These are phyloP conservation scores for Xiphydria camelus DNA, from an alignment of 2,888 invertebrate genomes.

Conservation along the genomic window DNA sequence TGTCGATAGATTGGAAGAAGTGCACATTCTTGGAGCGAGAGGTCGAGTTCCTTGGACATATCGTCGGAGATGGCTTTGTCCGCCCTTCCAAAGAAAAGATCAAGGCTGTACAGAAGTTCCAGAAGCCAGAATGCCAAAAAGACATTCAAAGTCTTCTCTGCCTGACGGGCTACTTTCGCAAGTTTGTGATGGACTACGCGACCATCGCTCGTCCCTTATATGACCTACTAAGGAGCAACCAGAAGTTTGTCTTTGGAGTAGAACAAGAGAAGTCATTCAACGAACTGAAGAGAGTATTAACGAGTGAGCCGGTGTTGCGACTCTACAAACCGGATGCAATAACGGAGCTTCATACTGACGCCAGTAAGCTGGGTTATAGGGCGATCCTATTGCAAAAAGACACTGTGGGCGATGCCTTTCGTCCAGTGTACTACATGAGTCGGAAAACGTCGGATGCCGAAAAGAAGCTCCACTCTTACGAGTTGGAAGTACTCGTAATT, in stretches of 20 bases:
- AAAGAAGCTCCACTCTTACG: slow-evolving; percentile 18
- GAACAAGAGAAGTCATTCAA: slow-evolving; percentile 9
- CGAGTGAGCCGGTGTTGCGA: slow-evolving; percentile 11
- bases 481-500: too few species aligned
- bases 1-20: slow-evolving; percentile 28
- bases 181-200: slow-evolving; percentile 42
- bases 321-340: slow-evolving; percentile 2
- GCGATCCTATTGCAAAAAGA: slow-evolving; percentile 12
- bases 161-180: slow-evolving; percentile 45
- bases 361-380: slow-evolving; percentile 11
- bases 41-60: slow-evolving; percentile 35
- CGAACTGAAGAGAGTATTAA: slow-evolving; percentile 10
- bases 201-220: slow-evolving; percentile 42
- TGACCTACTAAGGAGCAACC: slow-evolving; percentile 26
- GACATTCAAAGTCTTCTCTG: slow-evolving; percentile 43
- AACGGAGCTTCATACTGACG: slow-evolving; percentile 12
- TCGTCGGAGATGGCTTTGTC: slow-evolving; percentile 34
- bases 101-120: slow-evolving; percentile 33
- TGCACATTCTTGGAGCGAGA: slow-evolving; percentile 21
- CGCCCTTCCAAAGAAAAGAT: slow-evolving; percentile 35
- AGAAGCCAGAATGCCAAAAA: slow-evolving; percentile 32
- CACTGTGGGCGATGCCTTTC: neutral
- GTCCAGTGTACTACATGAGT: slow-evolving; percentile 10
- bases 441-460: slow-evolving; percentile 8
- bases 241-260: slow-evolving; percentile 3